Evolutionary conservation across 2,888 invertebrate genomes (phyloP).

Genomic region (Oxytorus armatus): DNA sequence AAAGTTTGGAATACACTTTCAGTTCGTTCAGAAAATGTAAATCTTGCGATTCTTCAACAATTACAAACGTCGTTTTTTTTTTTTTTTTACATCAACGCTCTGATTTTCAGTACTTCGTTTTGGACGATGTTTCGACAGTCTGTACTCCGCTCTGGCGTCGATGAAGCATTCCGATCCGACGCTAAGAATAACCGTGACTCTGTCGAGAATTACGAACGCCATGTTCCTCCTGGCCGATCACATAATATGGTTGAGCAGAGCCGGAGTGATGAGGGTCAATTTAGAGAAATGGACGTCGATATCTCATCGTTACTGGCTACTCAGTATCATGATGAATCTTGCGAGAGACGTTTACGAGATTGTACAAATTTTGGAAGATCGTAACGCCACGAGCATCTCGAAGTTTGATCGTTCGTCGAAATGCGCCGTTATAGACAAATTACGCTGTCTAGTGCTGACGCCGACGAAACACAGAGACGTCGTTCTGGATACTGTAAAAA

Average conservation of each 20-base stretch:
- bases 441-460: too few relatives aligned
- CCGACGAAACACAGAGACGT: slow-evolving; percentile 87
- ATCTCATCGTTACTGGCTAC: slow-evolving; percentile 93
- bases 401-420: slow-evolving; percentile 59
- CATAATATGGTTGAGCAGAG: slow-evolving; percentile 92
- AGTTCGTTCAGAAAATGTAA: slow-evolving; percentile 95
- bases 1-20: slow-evolving; percentile 92
- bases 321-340: slow-evolving; percentile 92
- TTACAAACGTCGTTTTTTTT: neutral
- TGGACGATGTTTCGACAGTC: slow-evolving; percentile 93
- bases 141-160: slow-evolving; percentile 90
- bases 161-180: slow-evolving; percentile 90
- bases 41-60: neutral
- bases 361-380: slow-evolving; percentile 86
- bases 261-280: slow-evolving; percentile 89
- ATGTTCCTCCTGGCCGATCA: slow-evolving; percentile 94
- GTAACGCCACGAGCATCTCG: slow-evolving; percentile 76
- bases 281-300: slow-evolving; percentile 90
- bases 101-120: slow-evolving; percentile 90
- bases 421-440: too few relatives aligned
- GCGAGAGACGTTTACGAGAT: slow-evolving; percentile 95
- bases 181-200: slow-evolving; percentile 89
- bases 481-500: slow-evolving; percentile 93
- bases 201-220: slow-evolving; percentile 92
- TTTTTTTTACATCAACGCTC: slow-evolving; percentile 2